Conservation (phyloP, 2,888 invertebrate species). For the Drosophila nr. perissopoda region DNA sequence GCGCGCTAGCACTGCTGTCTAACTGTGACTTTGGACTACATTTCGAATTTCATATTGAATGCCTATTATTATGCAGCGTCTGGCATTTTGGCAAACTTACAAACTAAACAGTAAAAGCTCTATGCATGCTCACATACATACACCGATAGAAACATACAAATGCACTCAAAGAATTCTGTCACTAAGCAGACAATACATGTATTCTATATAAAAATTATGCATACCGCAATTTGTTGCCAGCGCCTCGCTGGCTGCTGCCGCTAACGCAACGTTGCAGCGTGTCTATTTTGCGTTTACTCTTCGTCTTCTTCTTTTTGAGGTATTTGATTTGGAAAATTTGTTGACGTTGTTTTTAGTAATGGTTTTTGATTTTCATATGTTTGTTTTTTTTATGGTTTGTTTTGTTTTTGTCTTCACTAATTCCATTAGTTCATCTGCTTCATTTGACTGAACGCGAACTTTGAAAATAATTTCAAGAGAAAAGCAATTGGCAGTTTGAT, state of each 20-base stretch:
- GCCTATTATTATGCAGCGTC: conserved; percentile 25
- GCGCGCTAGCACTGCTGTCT: conserved; percentile 12
- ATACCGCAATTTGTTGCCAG: conserved; percentile 66
- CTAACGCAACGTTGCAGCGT: conserved; percentile 47
- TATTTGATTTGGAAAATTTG: conserved; percentile 31
- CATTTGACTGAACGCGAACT: conserved; percentile 19
- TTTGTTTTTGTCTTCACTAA: conserved; percentile 13
- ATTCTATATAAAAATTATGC: conserved; percentile 16
- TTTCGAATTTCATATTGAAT: conserved; percentile 41
- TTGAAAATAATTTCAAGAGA: conserved; percentile 3
- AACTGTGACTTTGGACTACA: conserved; percentile 42
- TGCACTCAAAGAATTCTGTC: conserved; percentile 1
- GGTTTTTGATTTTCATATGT: conserved; percentile 10
- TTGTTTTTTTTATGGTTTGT: conserved; percentile 1
- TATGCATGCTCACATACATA: neutral
- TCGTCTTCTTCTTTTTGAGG: conserved; percentile 9
- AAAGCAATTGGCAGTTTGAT: conserved; percentile 19
- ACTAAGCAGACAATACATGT: too few relatives aligned
- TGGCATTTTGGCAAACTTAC: conserved; percentile 57
- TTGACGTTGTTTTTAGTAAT: neutral
- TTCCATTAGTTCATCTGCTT: conserved; percentile 16
- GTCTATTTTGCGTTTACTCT: conserved; percentile 35
- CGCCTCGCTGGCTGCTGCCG: conserved; percentile 64
- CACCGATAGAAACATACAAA: neutral
- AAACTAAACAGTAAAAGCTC: conserved; percentile 54